These are phyloP conservation scores for Lycia hirtaria DNA, from an alignment of 2,888 invertebrate genomes.

Conservation along the genomic window DNA sequence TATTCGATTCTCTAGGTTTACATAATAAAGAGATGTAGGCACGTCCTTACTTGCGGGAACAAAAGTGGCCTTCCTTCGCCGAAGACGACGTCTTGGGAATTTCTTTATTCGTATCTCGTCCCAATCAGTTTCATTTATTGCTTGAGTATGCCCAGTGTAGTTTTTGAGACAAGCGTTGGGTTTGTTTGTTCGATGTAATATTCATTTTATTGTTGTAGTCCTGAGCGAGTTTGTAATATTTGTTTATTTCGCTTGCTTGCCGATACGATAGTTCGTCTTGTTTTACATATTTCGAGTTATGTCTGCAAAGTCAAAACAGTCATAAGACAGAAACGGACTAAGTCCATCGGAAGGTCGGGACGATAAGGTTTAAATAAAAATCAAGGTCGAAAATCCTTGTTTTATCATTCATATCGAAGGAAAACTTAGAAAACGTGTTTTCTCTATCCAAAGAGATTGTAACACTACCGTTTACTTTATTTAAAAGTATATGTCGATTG, in stretches of 20 bases:
- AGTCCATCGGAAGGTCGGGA: no score
- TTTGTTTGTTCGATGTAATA: not conserved
- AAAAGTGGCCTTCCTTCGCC: conserved; percentile 41
- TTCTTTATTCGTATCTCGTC: conserved; percentile 47
- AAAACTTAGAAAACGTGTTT: no score
- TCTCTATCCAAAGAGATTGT: no score
- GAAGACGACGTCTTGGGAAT: conserved; percentile 42
- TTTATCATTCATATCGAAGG: no score
- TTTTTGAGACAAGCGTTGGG: conserved; percentile 1
- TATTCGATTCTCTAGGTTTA: conserved; percentile 39
- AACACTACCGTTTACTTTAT: no score
- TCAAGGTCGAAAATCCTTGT: no score
- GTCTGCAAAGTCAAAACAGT: no score
- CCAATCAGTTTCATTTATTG: conserved; percentile 43
- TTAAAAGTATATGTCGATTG: no score
- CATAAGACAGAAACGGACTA: no score
- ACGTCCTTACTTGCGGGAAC: conserved; percentile 48
- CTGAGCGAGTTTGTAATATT: not conserved
- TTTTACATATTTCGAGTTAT: no score
- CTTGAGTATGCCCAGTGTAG: conserved; percentile 30
- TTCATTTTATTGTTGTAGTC: not conserved
- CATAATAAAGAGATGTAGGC: conserved; percentile 45
- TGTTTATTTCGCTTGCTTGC: not conserved
- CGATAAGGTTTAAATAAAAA: no score
- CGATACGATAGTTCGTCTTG: no score